These are phyloP conservation scores for Argyrosomus regius DNA, from an alignment of 2,797 vertebrate species.

Conservation along the genomic window DNA sequence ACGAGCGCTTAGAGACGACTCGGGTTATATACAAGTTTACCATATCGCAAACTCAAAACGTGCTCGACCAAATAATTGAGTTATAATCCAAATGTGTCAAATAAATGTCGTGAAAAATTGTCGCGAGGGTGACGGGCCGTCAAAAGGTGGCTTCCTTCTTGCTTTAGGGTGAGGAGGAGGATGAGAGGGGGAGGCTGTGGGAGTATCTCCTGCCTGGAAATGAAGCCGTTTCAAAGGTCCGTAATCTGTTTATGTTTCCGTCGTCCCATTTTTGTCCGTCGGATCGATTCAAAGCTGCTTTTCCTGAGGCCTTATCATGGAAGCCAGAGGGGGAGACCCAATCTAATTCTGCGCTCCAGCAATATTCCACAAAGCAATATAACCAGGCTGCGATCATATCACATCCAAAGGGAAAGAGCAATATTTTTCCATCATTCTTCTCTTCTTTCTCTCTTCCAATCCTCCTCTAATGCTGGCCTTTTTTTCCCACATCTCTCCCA, in stretches of 20 bases:
- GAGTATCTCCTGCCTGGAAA: conserved; percentile 73
- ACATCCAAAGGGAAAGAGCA: conserved; percentile 80
- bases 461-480: conserved; percentile 56
- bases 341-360: conserved; percentile 82
- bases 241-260: conserved; percentile 81
- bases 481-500: conserved; percentile 33
- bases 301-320: conserved; percentile 74
- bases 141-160: background rate
- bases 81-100: background rate
- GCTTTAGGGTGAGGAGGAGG: background rate
- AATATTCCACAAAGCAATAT: conserved; percentile 87
- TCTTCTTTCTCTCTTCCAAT: conserved; percentile 65
- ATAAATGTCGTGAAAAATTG: background rate
- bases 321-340: conserved; percentile 73
- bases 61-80: too few species aligned
- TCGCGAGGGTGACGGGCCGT: background rate
- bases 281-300: conserved; percentile 84
- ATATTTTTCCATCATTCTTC: conserved; percentile 81
- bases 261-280: conserved; percentile 66
- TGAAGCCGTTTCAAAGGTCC: conserved; percentile 78
- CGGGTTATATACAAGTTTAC: too few species aligned
- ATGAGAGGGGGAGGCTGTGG: background rate
- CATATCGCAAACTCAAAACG: too few species aligned
- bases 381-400: conserved; percentile 76
- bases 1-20: too few species aligned